phyloP scores from a whole-genome alignment of 1,140 invertebrate genomes.

The Diabrotica undecimpunctata region DNA sequence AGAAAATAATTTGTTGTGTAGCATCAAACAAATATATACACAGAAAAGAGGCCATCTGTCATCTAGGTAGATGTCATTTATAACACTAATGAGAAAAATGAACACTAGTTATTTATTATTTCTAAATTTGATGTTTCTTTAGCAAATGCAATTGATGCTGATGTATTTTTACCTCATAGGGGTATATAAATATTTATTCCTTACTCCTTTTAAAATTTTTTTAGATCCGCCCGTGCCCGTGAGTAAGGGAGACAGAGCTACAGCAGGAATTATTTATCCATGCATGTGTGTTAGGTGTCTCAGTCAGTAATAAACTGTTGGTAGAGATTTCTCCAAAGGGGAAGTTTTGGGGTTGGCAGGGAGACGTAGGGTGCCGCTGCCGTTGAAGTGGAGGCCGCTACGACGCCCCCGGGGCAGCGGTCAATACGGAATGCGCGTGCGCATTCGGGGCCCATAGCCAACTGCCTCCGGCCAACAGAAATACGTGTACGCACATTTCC shows the following conservation, averaged over 20 bases:
- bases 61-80: too few relatives aligned
- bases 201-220: neutral
- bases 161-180: too few relatives aligned
- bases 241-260: neutral
- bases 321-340: conserved; percentile 23
- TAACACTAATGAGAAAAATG: too few relatives aligned
- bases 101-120: too few relatives aligned
- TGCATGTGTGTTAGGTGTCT: conserved; percentile 10
- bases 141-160: too few relatives aligned
- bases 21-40: too few relatives aligned
- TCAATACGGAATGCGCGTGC: conserved; percentile 8
- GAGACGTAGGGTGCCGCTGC: conserved; percentile 18
- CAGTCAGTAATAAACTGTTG: conserved; percentile 12
- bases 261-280: conserved; percentile 6
- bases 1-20: too few relatives aligned
- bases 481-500: conserved; percentile 15
- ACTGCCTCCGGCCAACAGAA: conserved; percentile 10
- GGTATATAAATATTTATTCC: too few relatives aligned
- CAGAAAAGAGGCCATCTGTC: too few relatives aligned
- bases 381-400: conserved; percentile 13
- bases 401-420: conserved; percentile 35
- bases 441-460: neutral
- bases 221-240: neutral
- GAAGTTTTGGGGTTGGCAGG: conserved; percentile 33
- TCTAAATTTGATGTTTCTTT: too few relatives aligned